These are phyloP conservation scores for Philaenus spumarius DNA, from an alignment of 1,140 invertebrate species.

Conservation along the genomic window DNA sequence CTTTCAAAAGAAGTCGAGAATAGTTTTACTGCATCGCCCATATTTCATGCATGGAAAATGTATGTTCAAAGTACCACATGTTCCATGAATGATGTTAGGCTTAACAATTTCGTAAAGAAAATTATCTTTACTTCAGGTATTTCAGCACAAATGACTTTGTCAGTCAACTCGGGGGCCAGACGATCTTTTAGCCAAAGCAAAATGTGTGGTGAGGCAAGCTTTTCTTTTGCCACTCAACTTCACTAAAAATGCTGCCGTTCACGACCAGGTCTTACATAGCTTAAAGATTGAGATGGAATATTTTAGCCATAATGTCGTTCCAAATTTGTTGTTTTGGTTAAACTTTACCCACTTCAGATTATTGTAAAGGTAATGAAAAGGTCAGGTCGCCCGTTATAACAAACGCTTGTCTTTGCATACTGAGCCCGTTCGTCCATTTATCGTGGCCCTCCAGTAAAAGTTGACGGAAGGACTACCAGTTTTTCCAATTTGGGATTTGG, in stretches of 20 bases:
- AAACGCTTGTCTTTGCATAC: conserved; percentile 39
- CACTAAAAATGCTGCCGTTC: conserved; percentile 30
- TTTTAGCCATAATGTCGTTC: conserved; percentile 41
- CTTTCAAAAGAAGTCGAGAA: neutral
- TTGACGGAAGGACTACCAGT: conserved; percentile 39
- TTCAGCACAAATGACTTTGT: neutral
- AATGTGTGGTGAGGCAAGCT: too few relatives aligned
- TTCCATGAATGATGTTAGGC: neutral
- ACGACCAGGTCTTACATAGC: conserved; percentile 33
- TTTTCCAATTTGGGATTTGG: conserved; percentile 12
- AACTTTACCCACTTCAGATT: conserved; percentile 38
- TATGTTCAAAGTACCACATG: neutral
- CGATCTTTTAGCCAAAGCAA: neutral
- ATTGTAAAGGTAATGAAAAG: conserved; percentile 37
- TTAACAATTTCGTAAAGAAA: neutral
- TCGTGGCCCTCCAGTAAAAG: conserved; percentile 39
- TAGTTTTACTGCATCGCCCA: neutral
- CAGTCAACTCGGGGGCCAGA: neutral
- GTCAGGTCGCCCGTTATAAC: conserved; percentile 30
- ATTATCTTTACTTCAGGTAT: neutral
- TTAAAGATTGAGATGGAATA: conserved; percentile 42
- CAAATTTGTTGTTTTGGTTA: conserved; percentile 34
- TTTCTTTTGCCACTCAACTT: neutral
- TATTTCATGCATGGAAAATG: neutral
- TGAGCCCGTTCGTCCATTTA: conserved; percentile 42